Evolutionary conservation across 2,888 invertebrate genomes (phyloP).

Genomic region (Hirudinaria manillensis): DNA sequence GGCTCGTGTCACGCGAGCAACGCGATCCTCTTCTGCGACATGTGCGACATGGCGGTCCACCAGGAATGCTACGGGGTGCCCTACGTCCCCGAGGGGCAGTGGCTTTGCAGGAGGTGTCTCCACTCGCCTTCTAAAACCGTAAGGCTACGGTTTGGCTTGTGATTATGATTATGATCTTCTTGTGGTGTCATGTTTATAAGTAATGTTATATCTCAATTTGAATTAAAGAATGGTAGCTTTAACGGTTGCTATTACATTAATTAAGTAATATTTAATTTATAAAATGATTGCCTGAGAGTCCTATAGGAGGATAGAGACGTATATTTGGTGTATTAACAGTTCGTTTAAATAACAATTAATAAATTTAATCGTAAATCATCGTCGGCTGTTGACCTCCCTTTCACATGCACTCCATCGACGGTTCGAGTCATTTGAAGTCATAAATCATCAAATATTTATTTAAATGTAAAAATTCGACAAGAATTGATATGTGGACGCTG

Average conservation of each 20-base stretch:
- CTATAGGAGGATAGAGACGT: too few species aligned
- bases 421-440: too few species aligned
- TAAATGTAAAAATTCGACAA: too few species aligned
- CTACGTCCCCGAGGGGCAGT: constrained; percentile 93
- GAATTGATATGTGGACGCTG: too few species aligned
- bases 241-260: not conserved
- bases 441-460: too few species aligned
- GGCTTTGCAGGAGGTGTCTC: constrained; percentile 89
- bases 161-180: not conserved
- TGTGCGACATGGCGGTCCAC: constrained; percentile 98
- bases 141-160: not conserved
- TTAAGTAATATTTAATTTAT: not conserved
- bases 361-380: too few species aligned
- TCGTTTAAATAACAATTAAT: too few species aligned
- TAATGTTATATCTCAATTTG: constrained; percentile 49
- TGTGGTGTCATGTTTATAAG: not conserved
- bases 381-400: too few species aligned
- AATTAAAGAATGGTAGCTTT: too few species aligned
- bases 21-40: constrained; percentile 96
- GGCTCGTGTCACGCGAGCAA: constrained; percentile 98
- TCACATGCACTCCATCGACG: too few species aligned
- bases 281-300: too few species aligned
- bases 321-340: too few species aligned
- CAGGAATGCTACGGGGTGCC: constrained; percentile 96
- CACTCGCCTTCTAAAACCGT: constrained; percentile 89